Evolutionary conservation across 2,888 invertebrate genomes (phyloP).

Genomic region (Sinodicranocentrus sp.): DNA sequence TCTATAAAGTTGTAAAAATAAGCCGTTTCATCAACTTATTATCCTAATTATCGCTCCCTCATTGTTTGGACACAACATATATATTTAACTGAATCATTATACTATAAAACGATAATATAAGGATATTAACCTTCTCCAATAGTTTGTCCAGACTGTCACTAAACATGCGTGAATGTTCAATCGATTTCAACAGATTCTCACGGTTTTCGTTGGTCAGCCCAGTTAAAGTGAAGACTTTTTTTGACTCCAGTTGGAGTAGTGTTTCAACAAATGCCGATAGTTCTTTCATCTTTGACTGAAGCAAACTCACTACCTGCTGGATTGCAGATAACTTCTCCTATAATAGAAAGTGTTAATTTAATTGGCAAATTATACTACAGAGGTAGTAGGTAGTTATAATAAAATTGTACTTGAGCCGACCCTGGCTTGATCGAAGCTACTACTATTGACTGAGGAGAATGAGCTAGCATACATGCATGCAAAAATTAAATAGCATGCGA

Average conservation of each 20-base stretch:
- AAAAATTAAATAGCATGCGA: too few species aligned
- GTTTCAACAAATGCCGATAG: conserved; percentile 61
- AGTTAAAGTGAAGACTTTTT: conserved; percentile 58
- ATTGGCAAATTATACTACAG: too few species aligned
- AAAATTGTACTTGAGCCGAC: too few species aligned
- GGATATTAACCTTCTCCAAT: conserved; percentile 48
- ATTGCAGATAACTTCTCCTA: conserved; percentile 49
- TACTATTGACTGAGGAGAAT: neutral
- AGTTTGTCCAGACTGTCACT: conserved; percentile 59
- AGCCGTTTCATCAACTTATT: too few species aligned
- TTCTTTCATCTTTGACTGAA: conserved; percentile 62
- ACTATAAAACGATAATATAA: too few species aligned
- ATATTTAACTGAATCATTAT: too few species aligned
- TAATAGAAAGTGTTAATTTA: neutral
- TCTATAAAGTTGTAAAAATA: too few species aligned
- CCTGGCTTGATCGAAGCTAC: too few species aligned
- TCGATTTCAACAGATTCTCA: conserved; percentile 55
- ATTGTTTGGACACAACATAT: too few species aligned
- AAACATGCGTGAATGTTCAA: conserved; percentile 58
- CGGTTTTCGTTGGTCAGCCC: conserved; percentile 63
- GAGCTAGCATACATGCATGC: neutral
- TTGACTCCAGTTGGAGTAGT: conserved; percentile 59
- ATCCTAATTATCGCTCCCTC: too few species aligned
- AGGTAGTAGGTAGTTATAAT: too few species aligned
- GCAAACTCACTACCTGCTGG: conserved; percentile 50